Evolutionary conservation across 2,888 invertebrate species (phyloP).

Genomic region (Thymelicus sylvestris): DNA sequence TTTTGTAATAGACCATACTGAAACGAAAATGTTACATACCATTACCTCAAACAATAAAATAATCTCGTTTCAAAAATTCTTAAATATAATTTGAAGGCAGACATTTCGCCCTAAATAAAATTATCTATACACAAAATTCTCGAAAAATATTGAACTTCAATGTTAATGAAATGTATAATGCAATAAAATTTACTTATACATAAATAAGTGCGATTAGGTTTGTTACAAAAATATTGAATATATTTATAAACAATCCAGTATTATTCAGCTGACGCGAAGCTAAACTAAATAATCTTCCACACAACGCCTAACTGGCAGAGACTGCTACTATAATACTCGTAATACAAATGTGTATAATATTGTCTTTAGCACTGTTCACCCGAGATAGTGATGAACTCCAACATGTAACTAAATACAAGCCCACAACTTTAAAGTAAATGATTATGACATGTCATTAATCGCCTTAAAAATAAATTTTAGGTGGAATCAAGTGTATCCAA

Average conservation of each 20-base stretch:
- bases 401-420: no score
- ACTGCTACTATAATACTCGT: not conserved
- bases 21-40: not conserved
- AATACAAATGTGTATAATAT: slow-evolving; percentile 4
- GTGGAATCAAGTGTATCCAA: no score
- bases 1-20: not conserved
- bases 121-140: slow-evolving; percentile 9
- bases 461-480: no score
- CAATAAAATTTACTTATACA: slow-evolving; percentile 7
- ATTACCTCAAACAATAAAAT: not conserved
- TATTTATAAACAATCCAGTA: slow-evolving; percentile 13
- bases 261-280: not conserved
- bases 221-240: slow-evolving; percentile 23
- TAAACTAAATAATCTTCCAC: not conserved
- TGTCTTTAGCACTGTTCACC: not conserved
- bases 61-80: not conserved
- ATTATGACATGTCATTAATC: no score
- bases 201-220: slow-evolving; percentile 21
- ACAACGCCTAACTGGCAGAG: not conserved
- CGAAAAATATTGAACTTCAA: slow-evolving; percentile 11
- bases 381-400: no score
- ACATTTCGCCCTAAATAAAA: slow-evolving; percentile 13
- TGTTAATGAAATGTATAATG: not conserved
- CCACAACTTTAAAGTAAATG: no score
- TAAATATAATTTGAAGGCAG: not conserved